phyloP scores from a whole-genome alignment of 2,797 vertebrate genomes.

The Premnoplex brunnescens region DNA sequence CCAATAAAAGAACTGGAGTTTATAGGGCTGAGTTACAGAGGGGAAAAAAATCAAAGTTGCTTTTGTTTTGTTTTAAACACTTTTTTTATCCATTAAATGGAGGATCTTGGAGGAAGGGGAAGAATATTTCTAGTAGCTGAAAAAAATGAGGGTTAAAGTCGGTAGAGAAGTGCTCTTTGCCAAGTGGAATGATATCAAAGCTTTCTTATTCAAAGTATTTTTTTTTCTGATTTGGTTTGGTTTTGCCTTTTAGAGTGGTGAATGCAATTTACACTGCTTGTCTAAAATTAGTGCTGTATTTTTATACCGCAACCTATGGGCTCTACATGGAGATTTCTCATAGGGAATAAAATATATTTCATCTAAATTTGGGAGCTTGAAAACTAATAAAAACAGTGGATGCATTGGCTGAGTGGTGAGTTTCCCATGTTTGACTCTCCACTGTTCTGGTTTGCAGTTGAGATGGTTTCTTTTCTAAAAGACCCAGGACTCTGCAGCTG shows the following conservation, averaged over 20 bases:
- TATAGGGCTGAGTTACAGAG: conserved; percentile 5
- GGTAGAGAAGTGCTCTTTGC: neutral
- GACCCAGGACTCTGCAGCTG: neutral
- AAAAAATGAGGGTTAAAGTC: neutral
- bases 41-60: neutral
- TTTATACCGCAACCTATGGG: neutral
- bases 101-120: neutral
- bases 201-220: neutral
- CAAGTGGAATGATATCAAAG: neutral
- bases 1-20: neutral
- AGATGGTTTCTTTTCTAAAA: neutral
- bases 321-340: neutral
- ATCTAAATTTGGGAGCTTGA: neutral
- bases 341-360: neutral
- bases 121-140: neutral
- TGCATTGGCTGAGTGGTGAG: neutral
- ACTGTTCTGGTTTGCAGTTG: neutral
- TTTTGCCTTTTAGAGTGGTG: conserved; percentile 13
- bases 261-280: neutral
- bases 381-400: neutral
- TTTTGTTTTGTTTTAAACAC: conserved; percentile 32
- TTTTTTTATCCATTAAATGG: neutral
- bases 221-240: neutral
- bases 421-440: neutral
- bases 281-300: neutral